Evolutionary conservation across 2,888 invertebrate species (phyloP).

Genomic region (Isotomurus palustris): DNA sequence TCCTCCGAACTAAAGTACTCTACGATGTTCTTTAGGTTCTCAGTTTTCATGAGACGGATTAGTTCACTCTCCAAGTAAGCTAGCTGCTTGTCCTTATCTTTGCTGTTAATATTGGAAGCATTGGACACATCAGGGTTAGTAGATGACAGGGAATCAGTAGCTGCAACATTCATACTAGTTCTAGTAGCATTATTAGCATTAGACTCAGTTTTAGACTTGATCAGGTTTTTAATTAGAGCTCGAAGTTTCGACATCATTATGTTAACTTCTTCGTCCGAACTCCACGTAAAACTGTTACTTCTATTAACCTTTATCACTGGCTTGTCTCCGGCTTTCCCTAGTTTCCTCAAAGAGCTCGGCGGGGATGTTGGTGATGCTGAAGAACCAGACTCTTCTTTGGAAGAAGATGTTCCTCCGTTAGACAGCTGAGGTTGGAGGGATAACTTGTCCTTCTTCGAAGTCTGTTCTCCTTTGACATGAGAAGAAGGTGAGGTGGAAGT

Average conservation of each 20-base stretch:
- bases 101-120: background rate
- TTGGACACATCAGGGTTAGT: background rate
- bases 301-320: conserved; percentile 38
- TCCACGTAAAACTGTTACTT: conserved; percentile 63
- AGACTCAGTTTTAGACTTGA: conserved; percentile 49
- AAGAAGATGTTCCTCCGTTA: background rate
- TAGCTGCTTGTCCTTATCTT: conserved; percentile 73
- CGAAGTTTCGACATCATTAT: conserved; percentile 93
- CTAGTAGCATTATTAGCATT: background rate
- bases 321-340: conserved; percentile 11
- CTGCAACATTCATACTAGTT: background rate
- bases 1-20: conserved; percentile 89
- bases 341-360: conserved; percentile 42
- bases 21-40: conserved; percentile 84
- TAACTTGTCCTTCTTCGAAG: background rate
- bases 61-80: conserved; percentile 85
- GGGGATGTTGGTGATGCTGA: conserved; percentile 14
- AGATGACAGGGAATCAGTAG: background rate
- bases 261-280: conserved; percentile 88
- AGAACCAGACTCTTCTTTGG: background rate
- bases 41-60: conserved; percentile 86
- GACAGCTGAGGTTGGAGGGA: background rate
- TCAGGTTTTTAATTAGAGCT: conserved; percentile 85
- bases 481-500: background rate
- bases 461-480: no score